phyloP scores from a whole-genome alignment of 23 tunicate species.

The Ascidia mentula region DNA sequence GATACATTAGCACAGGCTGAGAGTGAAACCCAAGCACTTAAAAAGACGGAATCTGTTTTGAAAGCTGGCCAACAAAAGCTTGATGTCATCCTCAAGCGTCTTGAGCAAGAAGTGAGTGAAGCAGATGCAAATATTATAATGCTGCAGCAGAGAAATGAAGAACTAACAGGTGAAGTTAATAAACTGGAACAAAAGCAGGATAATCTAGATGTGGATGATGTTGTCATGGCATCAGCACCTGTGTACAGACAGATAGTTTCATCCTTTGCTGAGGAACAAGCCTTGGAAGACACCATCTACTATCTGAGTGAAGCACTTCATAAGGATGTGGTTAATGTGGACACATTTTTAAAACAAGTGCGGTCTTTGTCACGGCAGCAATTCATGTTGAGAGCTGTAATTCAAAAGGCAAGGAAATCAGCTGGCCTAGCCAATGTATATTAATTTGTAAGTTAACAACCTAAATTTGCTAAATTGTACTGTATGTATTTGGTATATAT shows the following conservation, averaged over 20 bases:
- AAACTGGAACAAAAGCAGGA: constrained; percentile 57
- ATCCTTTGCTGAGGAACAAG: constrained; percentile 90
- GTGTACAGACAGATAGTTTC: constrained; percentile 82
- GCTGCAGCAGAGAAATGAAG: constrained; percentile 66
- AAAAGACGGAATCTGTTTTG: constrained; percentile 69
- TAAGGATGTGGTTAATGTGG: constrained; percentile 70
- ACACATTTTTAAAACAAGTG: constrained; percentile 86
- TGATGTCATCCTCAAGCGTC: constrained; percentile 36
- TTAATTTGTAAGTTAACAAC: constrained; percentile 3
- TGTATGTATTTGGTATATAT: too few relatives aligned
- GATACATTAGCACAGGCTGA: constrained; percentile 69
- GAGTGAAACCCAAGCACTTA: constrained; percentile 41
- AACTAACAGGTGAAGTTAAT: constrained; percentile 47
- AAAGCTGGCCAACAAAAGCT: constrained; percentile 60
- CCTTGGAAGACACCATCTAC: constrained; percentile 90
- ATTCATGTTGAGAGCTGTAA: constrained; percentile 66
- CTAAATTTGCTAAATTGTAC: not conserved
- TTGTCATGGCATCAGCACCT: constrained; percentile 87
- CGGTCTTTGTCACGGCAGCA: constrained; percentile 86
- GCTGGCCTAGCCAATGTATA: constrained; percentile 74
- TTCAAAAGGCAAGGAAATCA: constrained; percentile 78
- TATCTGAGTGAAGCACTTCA: constrained; percentile 79
- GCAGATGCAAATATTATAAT: constrained; percentile 47
- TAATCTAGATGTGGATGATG: constrained; percentile 78
- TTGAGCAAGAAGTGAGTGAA: constrained; percentile 55